Base-by-base conservation (phyloP, 2,797 vertebrate genomes). In the Anguilla obscura region DNA sequence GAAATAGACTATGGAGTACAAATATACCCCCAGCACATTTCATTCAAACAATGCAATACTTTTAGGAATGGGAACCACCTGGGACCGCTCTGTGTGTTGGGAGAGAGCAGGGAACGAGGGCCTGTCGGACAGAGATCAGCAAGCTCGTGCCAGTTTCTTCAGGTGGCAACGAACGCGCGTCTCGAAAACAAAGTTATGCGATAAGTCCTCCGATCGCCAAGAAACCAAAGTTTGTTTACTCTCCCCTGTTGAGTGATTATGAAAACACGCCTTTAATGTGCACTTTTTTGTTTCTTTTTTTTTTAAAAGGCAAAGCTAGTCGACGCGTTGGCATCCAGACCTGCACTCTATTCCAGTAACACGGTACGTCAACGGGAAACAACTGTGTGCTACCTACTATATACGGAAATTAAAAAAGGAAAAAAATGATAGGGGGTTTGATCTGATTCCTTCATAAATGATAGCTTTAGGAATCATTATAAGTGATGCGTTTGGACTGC, bases 181-280 rank as follows among this genome's bases (percentile, higher is more conserved):
- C 27, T 83, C 48, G 50, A 58, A 86, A 82, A 48, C 56, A 24
- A 5, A 63, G 14, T 45, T 12, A 69, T 76, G 9, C n/a, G 48
- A 36, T 52, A 54, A 52, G 16, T 88, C 40, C 66, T 54, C 24
- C 56, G 83, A 56, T 85, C 83, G 0, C 63, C 33, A 33, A 30
- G 48, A 71, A 85, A 88, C 3, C 1, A 36, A 71, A 76, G 50
- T 84, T 33, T 74, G 85, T 66, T 86, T 86, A 76, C 85, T 71
- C 58, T 86, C 76, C 58, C 86, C 86, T 82, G 82, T 82, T 86
- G 80, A 10, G 24, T 69, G n/a, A 33, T 63, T 48, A 85, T 52
- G 33, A 85, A 79, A 87, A 36, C 24, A 27, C 58, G 54, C n/a
- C 45, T 83, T 54, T 82, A 45, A 18, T 69, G 18, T 54, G 52